Conservation (phyloP, 2,113 vertebrate genomes). For the Danionella cerebrum region DNA sequence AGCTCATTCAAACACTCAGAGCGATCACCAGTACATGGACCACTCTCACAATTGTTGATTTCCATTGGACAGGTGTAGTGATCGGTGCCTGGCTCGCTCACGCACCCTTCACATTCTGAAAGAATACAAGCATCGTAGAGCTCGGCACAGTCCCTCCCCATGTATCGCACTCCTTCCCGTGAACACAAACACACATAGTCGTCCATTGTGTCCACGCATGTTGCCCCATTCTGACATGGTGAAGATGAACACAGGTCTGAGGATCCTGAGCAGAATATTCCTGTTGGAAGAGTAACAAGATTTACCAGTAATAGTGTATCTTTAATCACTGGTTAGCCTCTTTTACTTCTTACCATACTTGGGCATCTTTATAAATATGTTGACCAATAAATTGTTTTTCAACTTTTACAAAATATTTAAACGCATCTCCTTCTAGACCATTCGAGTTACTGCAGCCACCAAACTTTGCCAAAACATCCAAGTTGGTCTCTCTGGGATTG, state of each 20-base stretch:
- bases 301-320: background rate
- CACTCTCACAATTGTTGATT: constrained; percentile 59
- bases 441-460: too few relatives aligned
- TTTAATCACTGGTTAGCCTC: too few relatives aligned
- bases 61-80: constrained; percentile 56
- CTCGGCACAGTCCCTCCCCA: constrained; percentile 65
- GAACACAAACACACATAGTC: constrained; percentile 73
- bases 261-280: constrained; percentile 56
- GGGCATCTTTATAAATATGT: too few relatives aligned
- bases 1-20: constrained; percentile 59
- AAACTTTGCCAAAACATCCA: too few relatives aligned
- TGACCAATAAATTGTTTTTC: too few relatives aligned
- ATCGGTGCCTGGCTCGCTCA: constrained; percentile 45
- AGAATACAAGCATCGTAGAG: constrained; percentile 67
- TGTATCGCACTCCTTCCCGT: constrained; percentile 54
- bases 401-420: too few relatives aligned
- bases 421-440: too few relatives aligned
- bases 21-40: constrained; percentile 57
- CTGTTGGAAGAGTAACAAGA: constrained; percentile 36
- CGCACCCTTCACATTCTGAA: constrained; percentile 60
- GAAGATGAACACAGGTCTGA: constrained; percentile 64
- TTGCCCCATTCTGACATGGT: constrained; percentile 73
- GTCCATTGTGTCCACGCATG: constrained; percentile 63
- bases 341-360: background rate
- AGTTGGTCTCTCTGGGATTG: too few relatives aligned